These are phyloP conservation scores for Exephanes ischioxanthus DNA, from an alignment of 2,888 invertebrate species.

Conservation along the genomic window DNA sequence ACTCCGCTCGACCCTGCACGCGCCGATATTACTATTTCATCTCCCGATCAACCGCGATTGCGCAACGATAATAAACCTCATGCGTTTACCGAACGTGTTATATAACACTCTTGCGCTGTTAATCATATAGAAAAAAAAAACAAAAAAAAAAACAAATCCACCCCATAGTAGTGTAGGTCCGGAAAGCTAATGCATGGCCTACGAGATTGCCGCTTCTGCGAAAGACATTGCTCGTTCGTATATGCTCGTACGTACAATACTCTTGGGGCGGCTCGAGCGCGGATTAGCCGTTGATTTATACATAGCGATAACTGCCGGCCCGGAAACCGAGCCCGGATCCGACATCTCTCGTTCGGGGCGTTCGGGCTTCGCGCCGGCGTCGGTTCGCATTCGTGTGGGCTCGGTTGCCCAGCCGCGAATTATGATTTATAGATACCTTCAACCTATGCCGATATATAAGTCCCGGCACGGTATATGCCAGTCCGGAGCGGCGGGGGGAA, in stretches of 20 bases:
- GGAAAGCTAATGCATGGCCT: not conserved
- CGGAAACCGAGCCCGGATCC: conserved; percentile 55
- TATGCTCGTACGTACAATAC: conserved; percentile 24
- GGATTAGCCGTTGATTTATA: conserved; percentile 77
- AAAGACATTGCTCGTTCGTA: conserved; percentile 42
- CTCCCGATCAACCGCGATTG: conserved; percentile 17
- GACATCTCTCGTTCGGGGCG: conserved; percentile 24
- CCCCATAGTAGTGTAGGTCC: not conserved
- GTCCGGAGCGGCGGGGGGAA: not conserved
- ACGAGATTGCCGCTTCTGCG: conserved; percentile 49
- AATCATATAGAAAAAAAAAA: conserved; percentile 39
- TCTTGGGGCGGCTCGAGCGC: conserved; percentile 60
- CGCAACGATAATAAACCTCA: conserved; percentile 42
- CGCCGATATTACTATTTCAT: conserved; percentile 16
- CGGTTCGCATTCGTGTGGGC: conserved; percentile 3
- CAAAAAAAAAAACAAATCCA: conserved; percentile 11
- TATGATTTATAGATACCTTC: conserved; percentile 62
- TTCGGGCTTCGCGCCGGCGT: conserved; percentile 2
- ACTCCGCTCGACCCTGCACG: not conserved
- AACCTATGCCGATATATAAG: conserved; percentile 49
- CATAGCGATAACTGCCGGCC: conserved; percentile 73
- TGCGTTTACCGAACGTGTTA: conserved; percentile 11
- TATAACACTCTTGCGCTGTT: conserved; percentile 13
- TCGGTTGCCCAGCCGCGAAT: conserved; percentile 46
- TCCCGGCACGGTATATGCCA: not conserved